Percentiles rank a stretch among this genome's conserved stretches.
Conservation (phyloP, 2,888 invertebrate genomes). For the Chymomyza procnemis region DNA sequence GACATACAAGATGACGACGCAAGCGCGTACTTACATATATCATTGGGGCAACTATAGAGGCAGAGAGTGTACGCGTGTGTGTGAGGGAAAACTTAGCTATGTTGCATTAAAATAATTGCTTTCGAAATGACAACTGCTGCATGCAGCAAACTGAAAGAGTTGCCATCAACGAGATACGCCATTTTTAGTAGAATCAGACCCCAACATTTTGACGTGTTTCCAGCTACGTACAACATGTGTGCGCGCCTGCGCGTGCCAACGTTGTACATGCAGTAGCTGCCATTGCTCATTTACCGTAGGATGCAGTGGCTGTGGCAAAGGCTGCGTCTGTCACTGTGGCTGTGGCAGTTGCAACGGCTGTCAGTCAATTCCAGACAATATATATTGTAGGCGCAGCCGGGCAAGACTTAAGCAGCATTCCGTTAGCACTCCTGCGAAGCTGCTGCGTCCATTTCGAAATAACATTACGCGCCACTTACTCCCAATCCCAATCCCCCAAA, state of each 20-base stretch:
- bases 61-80: too few relatives aligned
- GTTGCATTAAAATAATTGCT: conserved; percentile 75
- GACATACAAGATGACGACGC: conserved; percentile 52
- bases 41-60: conserved; percentile 39
- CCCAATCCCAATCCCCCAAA: background rate
- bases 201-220: conserved; percentile 30
- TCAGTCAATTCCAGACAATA: conserved; percentile 48
- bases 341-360: conserved; percentile 47
- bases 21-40: conserved; percentile 24
- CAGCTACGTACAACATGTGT: conserved; percentile 53
- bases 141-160: conserved; percentile 39
- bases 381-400: background rate
- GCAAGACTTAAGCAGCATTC: conserved; percentile 51
- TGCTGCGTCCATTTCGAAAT: conserved; percentile 39
- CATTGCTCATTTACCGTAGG: conserved; percentile 70
- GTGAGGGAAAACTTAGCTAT: conserved; percentile 36
- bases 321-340: background rate
- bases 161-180: conserved; percentile 25
- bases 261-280: conserved; percentile 49
- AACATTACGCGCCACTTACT: conserved; percentile 15
- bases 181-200: conserved; percentile 12
- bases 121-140: conserved; percentile 73
- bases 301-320: conserved; percentile 17
- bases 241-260: conserved; percentile 75
- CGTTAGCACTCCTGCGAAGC: conserved; percentile 74